Evolutionary conservation across 1,140 invertebrate species (phyloP), one percentile per base, ranked within the genome.

Genomic region (Chironomus tepperi): DNA sequence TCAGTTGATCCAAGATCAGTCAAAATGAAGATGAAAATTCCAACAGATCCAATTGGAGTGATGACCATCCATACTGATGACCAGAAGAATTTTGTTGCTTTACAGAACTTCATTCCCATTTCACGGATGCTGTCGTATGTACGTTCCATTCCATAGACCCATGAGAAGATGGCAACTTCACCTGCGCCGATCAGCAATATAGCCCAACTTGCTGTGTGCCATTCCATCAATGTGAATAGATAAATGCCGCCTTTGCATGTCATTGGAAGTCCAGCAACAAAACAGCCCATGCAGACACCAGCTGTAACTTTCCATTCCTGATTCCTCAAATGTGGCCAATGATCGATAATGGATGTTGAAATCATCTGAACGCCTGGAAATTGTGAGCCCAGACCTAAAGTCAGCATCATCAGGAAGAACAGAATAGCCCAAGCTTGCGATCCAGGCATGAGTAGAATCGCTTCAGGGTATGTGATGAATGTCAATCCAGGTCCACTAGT

Each of bases 371-470:
- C 89, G 1, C 90, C 90, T 75, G 91, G 91, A 82, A 94, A 93
- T 72, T 93, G 91, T 24, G 90, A 92, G 76, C 92, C 90, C 3
- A 92, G 79, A 0, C 91, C 92, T 2, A 94, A 84, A n/a, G 91
- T 87, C 76, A 93, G 88, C 42, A 93, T 84, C 91, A 93, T 93
- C 74, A 94, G 85, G 84, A 96, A 96, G 84, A 96, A 96, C 1
- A 94, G 80, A 8, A 91, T 84, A 0, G 91, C 87, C 93, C 93
- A 95, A 3, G 94, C 79, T 74, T 90, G 90, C 0, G 92, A 86
- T 21, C 88, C 79, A 0, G 92, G 92, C 86, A 95, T 88, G 74
- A 89, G 86, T 0, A 91, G 84, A n/a, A 95, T 84, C 0, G 92
- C 93, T 83, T 94, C 84, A 7, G 84, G 84, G 81, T 94, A 95